Evolutionary conservation across 2,888 invertebrate genomes (phyloP), one percentile per base, ranked within the genome.

Genomic region (Lomographa bimaculata): DNA sequence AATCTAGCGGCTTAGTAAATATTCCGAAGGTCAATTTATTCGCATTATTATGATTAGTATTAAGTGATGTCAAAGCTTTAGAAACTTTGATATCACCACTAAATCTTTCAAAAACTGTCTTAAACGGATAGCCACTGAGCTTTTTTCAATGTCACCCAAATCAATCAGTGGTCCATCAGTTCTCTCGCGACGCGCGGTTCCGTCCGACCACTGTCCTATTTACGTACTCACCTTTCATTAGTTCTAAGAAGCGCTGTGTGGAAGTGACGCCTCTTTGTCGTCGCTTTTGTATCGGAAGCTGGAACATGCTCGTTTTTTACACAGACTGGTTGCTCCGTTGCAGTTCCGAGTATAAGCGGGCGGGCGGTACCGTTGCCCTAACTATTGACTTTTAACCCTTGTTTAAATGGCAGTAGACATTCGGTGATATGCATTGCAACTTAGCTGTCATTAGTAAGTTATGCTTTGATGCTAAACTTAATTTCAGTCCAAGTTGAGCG

Each of bases 271-370:
- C 42, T 37, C 36, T 43, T 43, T 60, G 67, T 46, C 46, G 41
- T 46, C 41, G 74, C 80, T 86, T 84, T 86, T 84, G 84, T 82
- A 82, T 86, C 84, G 86, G 87, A 87, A 86, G 78, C 63, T 68
- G 54, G 55, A 41, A 50, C 70, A 27, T 75, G 62, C 52, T 71
- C 70, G 59, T 69, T 83, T 83, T 77, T 75, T 77, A 71, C 54
- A 66, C 63, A 58, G 60, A 65, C 55, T 60, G 56, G 49, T 42
- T 33, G 43, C 39, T 43, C 23, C 21, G 34, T 18, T 62, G 54
- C 47, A 48, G 49, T 64, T 66, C 59, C 60, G 47, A 62, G 55
- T 39, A 40, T 7, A 14, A 14, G 14, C 14, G 14, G 18, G 5
- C 23, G 17, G 28, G 14, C 29, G 12, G 23, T 24, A 26, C 37